These are phyloP conservation scores for Cerceris ruficornis DNA, from an alignment of 2,888 invertebrate genomes.

Conservation along the genomic window DNA sequence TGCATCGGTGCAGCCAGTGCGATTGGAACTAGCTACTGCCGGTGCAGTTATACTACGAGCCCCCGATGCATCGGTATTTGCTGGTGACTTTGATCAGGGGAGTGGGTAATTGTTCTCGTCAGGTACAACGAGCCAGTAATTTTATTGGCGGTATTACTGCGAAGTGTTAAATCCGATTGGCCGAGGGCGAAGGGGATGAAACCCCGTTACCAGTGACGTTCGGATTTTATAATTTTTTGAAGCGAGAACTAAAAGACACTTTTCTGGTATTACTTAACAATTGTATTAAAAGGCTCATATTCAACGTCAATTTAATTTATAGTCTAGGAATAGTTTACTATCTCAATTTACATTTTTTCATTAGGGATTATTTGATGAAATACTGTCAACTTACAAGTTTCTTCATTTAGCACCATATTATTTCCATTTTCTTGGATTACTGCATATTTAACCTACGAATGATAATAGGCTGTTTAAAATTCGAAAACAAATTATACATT, in stretches of 20 bases:
- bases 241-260: too few species aligned
- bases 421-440: too few species aligned
- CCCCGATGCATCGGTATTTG: background rate
- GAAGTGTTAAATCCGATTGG: background rate
- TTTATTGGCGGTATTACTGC: background rate
- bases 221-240: too few species aligned
- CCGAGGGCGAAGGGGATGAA: background rate
- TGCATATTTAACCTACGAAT: too few species aligned
- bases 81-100: slow-evolving; percentile 4
- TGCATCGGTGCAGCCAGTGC: background rate
- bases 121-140: background rate
- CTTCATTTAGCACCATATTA: too few species aligned
- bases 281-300: too few species aligned
- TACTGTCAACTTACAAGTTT: too few species aligned
- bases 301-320: too few species aligned
- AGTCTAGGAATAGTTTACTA: too few species aligned
- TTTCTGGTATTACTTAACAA: too few species aligned
- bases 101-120: slow-evolving; percentile 4
- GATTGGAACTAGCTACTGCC: slow-evolving; percentile 1
- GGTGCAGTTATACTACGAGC: background rate
- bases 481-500: background rate
- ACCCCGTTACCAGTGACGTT: background rate
- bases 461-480: background rate
- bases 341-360: too few species aligned
- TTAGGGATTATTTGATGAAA: too few species aligned